phyloP scores from a whole-genome alignment of 2,888 invertebrate genomes.

The Harmothoe impar region DNA sequence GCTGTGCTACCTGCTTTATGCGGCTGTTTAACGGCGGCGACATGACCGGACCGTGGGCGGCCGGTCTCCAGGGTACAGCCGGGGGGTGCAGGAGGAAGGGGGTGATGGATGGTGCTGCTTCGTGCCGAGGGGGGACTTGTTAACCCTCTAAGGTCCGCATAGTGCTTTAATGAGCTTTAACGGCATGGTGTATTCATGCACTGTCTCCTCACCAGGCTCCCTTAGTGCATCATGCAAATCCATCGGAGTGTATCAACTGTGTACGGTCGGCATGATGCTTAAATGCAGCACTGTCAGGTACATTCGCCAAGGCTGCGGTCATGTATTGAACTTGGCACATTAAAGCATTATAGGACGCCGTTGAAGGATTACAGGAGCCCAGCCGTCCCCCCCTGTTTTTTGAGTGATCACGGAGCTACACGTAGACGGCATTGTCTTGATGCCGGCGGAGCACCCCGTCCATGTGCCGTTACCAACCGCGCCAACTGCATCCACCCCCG shows the following conservation, averaged over 20 bases:
- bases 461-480: neutral
- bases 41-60: neutral
- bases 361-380: too few relatives aligned
- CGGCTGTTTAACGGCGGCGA: neutral
- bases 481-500: neutral
- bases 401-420: slow-evolving; percentile 20
- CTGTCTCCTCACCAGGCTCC: too few relatives aligned
- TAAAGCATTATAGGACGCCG: too few relatives aligned
- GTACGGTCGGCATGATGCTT: too few relatives aligned
- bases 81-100: neutral
- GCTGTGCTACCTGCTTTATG: neutral
- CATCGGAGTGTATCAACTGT: too few relatives aligned
- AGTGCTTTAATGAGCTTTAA: too few relatives aligned
- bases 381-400: neutral
- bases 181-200: too few relatives aligned
- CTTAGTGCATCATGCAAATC: too few relatives aligned
- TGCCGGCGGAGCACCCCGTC: slow-evolving; percentile 7
- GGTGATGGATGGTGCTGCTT: neutral
- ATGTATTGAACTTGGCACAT: too few relatives aligned
- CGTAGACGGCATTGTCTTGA: slow-evolving; percentile 40
- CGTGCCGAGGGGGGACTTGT: neutral
- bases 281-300: too few relatives aligned
- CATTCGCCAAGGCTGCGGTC: too few relatives aligned
- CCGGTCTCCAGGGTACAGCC: neutral
- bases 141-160: neutral